Percentiles rank a stretch among this genome's conserved stretches.
Evolutionary conservation across 2,797 vertebrate species (phyloP).

Genomic region (Gallinago stenura): DNA sequence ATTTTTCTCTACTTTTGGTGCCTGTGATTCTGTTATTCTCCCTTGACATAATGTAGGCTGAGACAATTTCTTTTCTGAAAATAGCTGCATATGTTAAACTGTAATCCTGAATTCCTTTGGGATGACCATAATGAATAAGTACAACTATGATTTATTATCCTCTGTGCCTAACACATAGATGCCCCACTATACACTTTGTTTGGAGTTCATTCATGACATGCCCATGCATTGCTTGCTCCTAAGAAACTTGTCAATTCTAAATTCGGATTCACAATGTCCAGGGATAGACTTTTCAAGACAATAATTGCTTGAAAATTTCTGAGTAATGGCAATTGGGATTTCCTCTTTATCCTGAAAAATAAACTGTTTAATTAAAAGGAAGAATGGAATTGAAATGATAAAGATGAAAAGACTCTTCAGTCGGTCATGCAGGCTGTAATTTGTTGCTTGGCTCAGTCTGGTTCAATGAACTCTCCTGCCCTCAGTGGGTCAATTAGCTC

Average conservation of each 20-base stretch:
- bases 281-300: background rate
- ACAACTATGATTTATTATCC: background rate
- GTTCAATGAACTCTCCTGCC: conserved; percentile 20
- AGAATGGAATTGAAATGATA: conserved; percentile 8
- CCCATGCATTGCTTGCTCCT: background rate
- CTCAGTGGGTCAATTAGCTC: background rate
- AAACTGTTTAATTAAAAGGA: conserved; percentile 38
- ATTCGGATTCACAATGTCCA: background rate
- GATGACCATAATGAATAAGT: background rate
- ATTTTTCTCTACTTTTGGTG: background rate
- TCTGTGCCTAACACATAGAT: background rate
- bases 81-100: background rate
- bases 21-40: background rate
- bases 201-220: background rate
- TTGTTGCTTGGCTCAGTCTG: background rate
- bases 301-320: conserved; percentile 1
- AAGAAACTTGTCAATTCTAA: background rate
- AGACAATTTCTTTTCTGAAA: background rate
- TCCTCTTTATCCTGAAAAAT: conserved; percentile 1
- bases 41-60: background rate
- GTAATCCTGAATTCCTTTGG: background rate
- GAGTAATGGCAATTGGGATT: background rate
- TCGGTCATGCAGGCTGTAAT: background rate
- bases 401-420: background rate
- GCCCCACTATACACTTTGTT: background rate